Evolutionary conservation across 1,140 invertebrate genomes (phyloP).

Genomic region (Pectinophora gossypiella): DNA sequence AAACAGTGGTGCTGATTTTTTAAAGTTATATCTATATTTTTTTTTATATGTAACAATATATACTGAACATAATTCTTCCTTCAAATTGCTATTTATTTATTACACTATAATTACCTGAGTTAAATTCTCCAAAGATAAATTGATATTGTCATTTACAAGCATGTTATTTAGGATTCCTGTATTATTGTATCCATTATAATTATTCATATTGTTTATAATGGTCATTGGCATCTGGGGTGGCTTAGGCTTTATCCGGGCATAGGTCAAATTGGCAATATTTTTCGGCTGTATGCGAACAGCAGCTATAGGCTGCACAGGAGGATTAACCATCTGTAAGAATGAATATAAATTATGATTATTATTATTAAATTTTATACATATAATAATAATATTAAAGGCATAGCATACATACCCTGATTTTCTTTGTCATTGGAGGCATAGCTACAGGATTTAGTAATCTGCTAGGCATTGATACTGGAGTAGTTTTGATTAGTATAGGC

Average conservation of each 20-base stretch:
- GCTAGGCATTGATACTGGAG: conserved; percentile 34
- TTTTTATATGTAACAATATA: too few species aligned
- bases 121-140: conserved; percentile 67
- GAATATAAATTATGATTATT: too few species aligned
- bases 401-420: conserved; percentile 42
- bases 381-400: too few species aligned
- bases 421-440: conserved; percentile 37
- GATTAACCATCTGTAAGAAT: too few species aligned
- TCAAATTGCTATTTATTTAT: background rate
- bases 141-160: conserved; percentile 58
- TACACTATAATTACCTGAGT: conserved; percentile 48
- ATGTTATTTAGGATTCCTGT: conserved; percentile 24
- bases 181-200: conserved; percentile 46
- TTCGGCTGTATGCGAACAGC: too few species aligned
- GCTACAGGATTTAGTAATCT: conserved; percentile 20
- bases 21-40: too few species aligned
- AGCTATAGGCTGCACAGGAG: too few species aligned
- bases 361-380: too few species aligned
- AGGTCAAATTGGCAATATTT: conserved; percentile 7
- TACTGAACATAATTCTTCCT: too few species aligned
- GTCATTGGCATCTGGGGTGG: conserved; percentile 26
- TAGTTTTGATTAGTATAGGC: conserved; percentile 33
- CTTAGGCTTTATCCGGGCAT: conserved; percentile 35
- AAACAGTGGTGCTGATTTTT: too few species aligned
- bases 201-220: conserved; percentile 29